These are phyloP conservation scores for Ornithorhynchus anatinus DNA, from an alignment of 2,113 vertebrate species.

Conservation along the genomic window DNA sequence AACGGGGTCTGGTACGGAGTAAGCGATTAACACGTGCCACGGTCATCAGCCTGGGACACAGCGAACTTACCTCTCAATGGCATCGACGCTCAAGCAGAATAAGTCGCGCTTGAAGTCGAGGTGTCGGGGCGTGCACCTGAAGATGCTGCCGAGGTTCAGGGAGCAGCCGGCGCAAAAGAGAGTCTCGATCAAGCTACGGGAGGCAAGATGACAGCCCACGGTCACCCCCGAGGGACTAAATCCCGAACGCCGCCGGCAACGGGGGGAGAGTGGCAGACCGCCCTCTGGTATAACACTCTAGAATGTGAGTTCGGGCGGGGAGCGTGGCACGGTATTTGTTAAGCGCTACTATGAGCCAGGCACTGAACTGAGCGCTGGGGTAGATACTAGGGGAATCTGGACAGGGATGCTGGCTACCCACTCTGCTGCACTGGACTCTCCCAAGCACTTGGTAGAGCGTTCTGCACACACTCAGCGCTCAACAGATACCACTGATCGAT, in stretches of 20 bases:
- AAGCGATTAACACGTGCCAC: neutral
- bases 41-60: neutral
- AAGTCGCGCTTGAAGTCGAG: conserved; percentile 72
- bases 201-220: neutral
- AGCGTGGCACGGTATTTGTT: neutral
- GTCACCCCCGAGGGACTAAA: neutral
- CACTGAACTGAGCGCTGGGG: too few relatives aligned
- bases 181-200: conserved; percentile 59
- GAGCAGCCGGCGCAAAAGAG: conserved; percentile 68
- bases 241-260: neutral
- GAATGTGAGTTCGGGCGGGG: neutral
- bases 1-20: neutral
- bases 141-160: conserved; percentile 56
- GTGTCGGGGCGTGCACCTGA: conserved; percentile 64
- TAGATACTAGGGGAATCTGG: too few relatives aligned
- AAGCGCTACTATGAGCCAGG: too few relatives aligned
- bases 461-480: too few relatives aligned
- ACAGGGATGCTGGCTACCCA: too few relatives aligned
- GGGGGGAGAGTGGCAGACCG: too few relatives aligned
- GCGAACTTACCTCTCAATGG: conserved; percentile 68
- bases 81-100: conserved; percentile 66
- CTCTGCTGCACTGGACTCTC: too few relatives aligned
- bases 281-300: too few relatives aligned
- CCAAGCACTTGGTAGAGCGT: too few relatives aligned
- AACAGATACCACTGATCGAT: too few relatives aligned